Base-by-base conservation (phyloP, 92 coral and sea anemone species). In the Phymanthus crucifer region DNA sequence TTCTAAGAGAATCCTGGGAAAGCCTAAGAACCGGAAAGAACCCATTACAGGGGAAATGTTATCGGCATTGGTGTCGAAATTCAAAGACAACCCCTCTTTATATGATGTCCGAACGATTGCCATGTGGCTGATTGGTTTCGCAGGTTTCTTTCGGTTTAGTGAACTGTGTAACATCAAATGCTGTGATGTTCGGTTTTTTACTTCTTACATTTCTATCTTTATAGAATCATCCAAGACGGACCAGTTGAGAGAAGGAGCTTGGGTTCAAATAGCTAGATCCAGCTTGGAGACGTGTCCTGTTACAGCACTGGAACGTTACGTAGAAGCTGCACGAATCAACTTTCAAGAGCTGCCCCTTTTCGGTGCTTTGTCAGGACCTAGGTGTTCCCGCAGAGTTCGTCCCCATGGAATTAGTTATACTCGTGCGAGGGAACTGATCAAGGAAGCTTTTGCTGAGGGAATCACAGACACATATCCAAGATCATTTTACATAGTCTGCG, bases 201-300 rank as follows among this genome's bases (percentile, higher is more conserved):
- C n/a, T n/a, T n/a, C n/a, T n/a, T n/a, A n/a, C n/a, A n/a, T n/a
- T n/a, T n/a, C n/a, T n/a, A n/a, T n/a, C n/a, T n/a, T n/a, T n/a
- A n/a, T n/a, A n/a, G n/a, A n/a, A n/a, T 78, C 84, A 14, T 84
- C 85, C 26, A 88, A 88, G 58, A 43, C 79, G 23, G 91, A 84
- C 78, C 89, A 88, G 40, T 77, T 79, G 32, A 84, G 82, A 12
- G 85, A 84, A 68, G 91, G 85, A 45, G 84, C 83, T 38, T 87
- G 91, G 88, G 64, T 87, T 24, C n/a, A 67, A 38, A 84, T 88
- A 46, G 85, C 91, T 24, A n/a, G n/a, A n/a, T n/a, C n/a, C n/a
- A n/a, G n/a, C n/a, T n/a, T n/a, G n/a, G n/a, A n/a, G n/a, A n/a
- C n/a, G n/a, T n/a, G n/a, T n/a, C n/a, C n/a, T n/a, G n/a, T n/a